Evolutionary conservation across 2,888 invertebrate genomes (phyloP), one percentile per base, ranked within the genome.

Genomic region (Zygaena filipendulae): DNA sequence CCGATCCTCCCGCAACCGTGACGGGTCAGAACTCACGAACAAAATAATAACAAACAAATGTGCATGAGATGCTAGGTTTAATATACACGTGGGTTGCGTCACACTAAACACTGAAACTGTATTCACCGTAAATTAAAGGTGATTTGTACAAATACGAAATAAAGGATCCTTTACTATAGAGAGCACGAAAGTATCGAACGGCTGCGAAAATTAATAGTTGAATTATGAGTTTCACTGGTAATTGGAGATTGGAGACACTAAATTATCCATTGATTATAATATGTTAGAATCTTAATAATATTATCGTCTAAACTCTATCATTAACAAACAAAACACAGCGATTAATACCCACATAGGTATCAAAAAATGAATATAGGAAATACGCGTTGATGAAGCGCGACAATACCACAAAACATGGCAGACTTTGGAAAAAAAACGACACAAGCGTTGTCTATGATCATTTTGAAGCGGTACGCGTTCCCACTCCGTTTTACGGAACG

Each of bases 41-140:
- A 85, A 86, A 86, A 86, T 85, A 86, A 86, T 82, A 86, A 86
- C 85, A 86, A 86, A 86, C 86, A 86, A 84, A 84, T 83, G 82
- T 83, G 83, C 83, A 82, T 81, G 82, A 74, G 74, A 74, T 75
- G 55, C 67, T 74, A 53, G 60, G 63, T 66, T 67, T 51, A 67
- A 59, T 53, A 64, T 70, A 69, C 80, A 79, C 79, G 79, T 79
- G 79, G 77, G 74, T 74, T 72, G 74, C 70, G 70, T 74, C 74
- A 72, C 62, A 58, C n/a, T n/a, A n/a, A n/a, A n/a, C n/a, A n/a
- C n/a, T n/a, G n/a, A n/a, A n/a, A n/a, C n/a, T n/a, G n/a, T n/a
- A n/a, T n/a, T n/a, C n/a, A n/a, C n/a, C n/a, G n/a, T n/a, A n/a
- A n/a, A n/a, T n/a, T n/a, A n/a, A n/a, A n/a, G n/a, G n/a, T n/a